Evolutionary conservation across 2,888 invertebrate species (phyloP).

Genomic region (Mylabris sibirica): DNA sequence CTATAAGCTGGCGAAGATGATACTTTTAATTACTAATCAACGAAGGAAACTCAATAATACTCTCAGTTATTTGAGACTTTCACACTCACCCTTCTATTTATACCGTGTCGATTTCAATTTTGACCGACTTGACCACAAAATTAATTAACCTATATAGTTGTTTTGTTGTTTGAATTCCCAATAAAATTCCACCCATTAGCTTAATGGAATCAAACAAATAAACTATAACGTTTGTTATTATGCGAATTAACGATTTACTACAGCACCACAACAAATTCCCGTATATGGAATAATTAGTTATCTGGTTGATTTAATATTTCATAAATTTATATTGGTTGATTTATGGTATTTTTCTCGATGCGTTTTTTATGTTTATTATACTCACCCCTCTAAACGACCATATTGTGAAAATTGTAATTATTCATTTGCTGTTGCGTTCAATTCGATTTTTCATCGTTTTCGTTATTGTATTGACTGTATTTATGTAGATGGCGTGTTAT

Average conservation of each 20-base stretch:
- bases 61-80: too few species aligned
- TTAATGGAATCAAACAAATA: conserved; percentile 8
- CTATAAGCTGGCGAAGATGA: too few species aligned
- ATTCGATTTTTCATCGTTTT: not conserved
- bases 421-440: not conserved
- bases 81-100: too few species aligned
- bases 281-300: not conserved
- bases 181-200: not conserved
- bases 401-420: not conserved
- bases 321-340: not conserved
- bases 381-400: not conserved
- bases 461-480: not conserved
- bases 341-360: not conserved
- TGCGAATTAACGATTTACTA: not conserved
- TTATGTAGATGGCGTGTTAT: conserved; percentile 26
- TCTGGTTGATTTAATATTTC: not conserved
- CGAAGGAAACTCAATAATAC: too few species aligned
- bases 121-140: too few species aligned
- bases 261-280: not conserved
- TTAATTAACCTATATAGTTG: too few species aligned
- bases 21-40: too few species aligned
- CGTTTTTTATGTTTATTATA: not conserved
- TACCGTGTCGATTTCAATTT: too few species aligned
- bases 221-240: not conserved
- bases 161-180: too few species aligned